Conservation (phyloP, 2,113 vertebrate species). For the Crocuta crocuta region DNA sequence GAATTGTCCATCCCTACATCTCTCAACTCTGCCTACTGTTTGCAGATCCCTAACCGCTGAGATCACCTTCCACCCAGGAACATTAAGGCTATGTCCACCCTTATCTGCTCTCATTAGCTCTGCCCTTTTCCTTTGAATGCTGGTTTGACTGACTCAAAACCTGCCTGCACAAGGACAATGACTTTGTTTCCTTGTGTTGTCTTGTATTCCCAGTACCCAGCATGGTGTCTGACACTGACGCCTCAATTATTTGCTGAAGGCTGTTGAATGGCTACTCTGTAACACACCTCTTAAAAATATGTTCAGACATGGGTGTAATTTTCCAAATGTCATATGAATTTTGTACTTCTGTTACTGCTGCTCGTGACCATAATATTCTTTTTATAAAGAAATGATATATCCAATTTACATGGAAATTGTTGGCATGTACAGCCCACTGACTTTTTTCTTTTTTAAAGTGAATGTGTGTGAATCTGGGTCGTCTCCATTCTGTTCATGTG, state of each 20-base stretch:
- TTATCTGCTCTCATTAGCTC: background rate
- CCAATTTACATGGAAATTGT: background rate
- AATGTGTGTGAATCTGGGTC: background rate
- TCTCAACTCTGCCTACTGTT: background rate
- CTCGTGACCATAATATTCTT: background rate
- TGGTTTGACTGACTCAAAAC: background rate
- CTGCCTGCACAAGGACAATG: background rate
- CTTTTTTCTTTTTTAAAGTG: constrained; percentile 43
- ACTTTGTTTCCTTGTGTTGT: background rate
- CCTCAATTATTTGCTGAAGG: background rate
- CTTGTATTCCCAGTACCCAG: background rate
- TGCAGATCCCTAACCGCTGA: background rate
- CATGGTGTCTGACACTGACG: background rate
- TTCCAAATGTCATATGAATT: background rate
- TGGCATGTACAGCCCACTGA: background rate
- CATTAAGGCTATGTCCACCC: background rate
- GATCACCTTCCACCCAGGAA: background rate
- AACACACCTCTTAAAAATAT: background rate
- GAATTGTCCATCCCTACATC: background rate
- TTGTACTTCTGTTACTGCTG: background rate
- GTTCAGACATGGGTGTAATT: background rate
- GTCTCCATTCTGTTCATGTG: background rate
- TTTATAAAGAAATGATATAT: background rate
- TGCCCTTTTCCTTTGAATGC: background rate
- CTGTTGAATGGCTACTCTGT: background rate